Base-by-base conservation (phyloP, 2,113 vertebrate species). In the Coptodon rendalli region DNA sequence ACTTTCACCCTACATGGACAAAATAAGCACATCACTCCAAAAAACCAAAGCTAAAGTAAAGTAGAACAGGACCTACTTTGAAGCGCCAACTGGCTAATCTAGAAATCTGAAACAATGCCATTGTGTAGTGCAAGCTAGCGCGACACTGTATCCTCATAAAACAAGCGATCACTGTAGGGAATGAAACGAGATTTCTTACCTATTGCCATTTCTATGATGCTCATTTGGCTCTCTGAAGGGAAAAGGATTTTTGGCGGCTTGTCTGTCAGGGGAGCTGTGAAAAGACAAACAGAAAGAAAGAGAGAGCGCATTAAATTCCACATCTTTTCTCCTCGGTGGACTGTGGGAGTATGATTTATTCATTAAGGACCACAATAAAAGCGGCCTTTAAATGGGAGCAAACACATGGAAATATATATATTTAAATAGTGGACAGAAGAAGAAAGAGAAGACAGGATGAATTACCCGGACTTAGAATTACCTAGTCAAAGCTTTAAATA, bases 181-280 rank as follows among this genome's bases (percentile, higher is more conserved):
- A 66, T 6, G 16, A 87, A 91, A 80, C 11, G 12, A 17, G 56
- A 9, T 68, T 91, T 95, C 98, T 98, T 97, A 99, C 98, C 98
- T 95, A 98, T 95, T 83, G 98, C 97, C 63, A 97, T 96, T 95
- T 99, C 98, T 81, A 98, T 97, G 96, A 97, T 57, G 91, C 96
- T 99, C 94, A 98, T 92, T 94, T 98, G 98, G 96, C 93, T 97
- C 96, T 99, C 98, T 83, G 97, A 92, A 11, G 98, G 98, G 81
- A 97, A 97, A 73, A 99, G 96, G 94, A 99, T 97, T 95, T 99
- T 99, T 86, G 98, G 98, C 92, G 98, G 98, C 93, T 98, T 98
- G 97, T 99, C 98, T 93, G 98, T 99, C 94, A 99, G 93, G 83
- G 98, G 98, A n/a, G 98, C 98, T 99, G 97, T 86, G 96, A 96